Base-by-base conservation (phyloP, 2,113 vertebrate species). In the Pleuronectes platessa region DNA sequence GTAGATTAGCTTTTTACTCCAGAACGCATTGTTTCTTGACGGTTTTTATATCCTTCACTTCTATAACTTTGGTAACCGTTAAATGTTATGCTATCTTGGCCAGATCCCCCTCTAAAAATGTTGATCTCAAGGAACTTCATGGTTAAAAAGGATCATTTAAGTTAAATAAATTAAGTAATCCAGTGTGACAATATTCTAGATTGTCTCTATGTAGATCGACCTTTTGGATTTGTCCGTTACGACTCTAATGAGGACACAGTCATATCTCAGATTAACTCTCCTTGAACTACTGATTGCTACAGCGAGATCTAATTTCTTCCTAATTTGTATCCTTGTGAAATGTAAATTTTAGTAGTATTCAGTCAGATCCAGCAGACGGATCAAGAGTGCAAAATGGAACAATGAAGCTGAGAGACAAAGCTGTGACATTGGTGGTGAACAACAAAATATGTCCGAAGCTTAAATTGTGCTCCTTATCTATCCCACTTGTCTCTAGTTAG, bases 301-400 rank as follows among this genome's bases (percentile, higher is more conserved):
- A 35, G 10, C 67, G 26, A 69, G 70, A 63, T 71, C 40, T 63
- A 68, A 75, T 53, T 79, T 66, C 56, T 54, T 45, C 10, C 31
- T 68, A 27, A 68, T 72, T 61, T 61, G 13, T 21, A 62, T 69
- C n/a, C 20, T 11, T 47, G 12, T 58, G 56, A 67, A 72, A 77
- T 59, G 21, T 55, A 6, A 66, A 83, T 68, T 60, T 31, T 31
- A 31, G 31, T 1, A 31, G 31, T 7, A 31, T 31, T 31, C 31
- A 7, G 31, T 31, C 31, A 31, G 31, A 31, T 31, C 31, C 31
- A 31, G 27, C 5, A 31, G 27, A 31, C 5, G 5, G 31, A 6
- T 31, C 31, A 31, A 31, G 31, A 31, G 6, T 31, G 31, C 31
- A 31, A 31, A 31, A 31, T 31, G 31, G 5, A 31, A 31, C 31